Evolutionary conservation across 2,113 vertebrate species (phyloP).

Genomic region (Vombatus ursinus): DNA sequence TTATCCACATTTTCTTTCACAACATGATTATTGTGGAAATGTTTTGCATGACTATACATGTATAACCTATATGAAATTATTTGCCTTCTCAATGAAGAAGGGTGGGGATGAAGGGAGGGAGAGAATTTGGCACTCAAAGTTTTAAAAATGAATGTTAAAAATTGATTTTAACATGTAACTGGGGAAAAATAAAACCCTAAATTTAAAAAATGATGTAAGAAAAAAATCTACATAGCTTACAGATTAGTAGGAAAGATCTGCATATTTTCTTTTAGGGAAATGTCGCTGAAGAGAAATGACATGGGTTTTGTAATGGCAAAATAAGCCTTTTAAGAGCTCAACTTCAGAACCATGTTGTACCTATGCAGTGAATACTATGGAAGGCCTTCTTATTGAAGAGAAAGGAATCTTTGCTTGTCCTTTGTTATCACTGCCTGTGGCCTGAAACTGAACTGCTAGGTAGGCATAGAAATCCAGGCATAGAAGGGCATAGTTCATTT

Average conservation of each 20-base stretch:
- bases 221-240: neutral
- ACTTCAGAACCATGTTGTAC: neutral
- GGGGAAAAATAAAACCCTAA: too few species aligned
- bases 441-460: slow-evolving; percentile 38
- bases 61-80: too few species aligned
- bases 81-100: too few species aligned
- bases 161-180: too few species aligned
- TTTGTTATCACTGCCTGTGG: slow-evolving; percentile 27
- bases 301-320: neutral
- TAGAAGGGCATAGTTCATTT: slow-evolving; percentile 38
- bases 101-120: too few species aligned
- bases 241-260: neutral
- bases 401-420: slow-evolving; percentile 21
- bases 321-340: slow-evolving; percentile 29
- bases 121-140: too few species aligned
- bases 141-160: too few species aligned
- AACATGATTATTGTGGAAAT: too few species aligned
- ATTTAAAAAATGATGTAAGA: too few species aligned
- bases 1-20: too few species aligned
- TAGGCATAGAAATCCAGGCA: slow-evolving; percentile 46
- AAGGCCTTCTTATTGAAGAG: neutral
- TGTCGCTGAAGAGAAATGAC: neutral
- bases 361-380: neutral
- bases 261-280: neutral
- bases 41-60: too few species aligned